A percentile compares a stretch with the other conserved stretches of the same genome.
These are phyloP conservation scores for Melanophora roralis DNA, from an alignment of 2,888 invertebrate genomes.

Conservation along the genomic window DNA sequence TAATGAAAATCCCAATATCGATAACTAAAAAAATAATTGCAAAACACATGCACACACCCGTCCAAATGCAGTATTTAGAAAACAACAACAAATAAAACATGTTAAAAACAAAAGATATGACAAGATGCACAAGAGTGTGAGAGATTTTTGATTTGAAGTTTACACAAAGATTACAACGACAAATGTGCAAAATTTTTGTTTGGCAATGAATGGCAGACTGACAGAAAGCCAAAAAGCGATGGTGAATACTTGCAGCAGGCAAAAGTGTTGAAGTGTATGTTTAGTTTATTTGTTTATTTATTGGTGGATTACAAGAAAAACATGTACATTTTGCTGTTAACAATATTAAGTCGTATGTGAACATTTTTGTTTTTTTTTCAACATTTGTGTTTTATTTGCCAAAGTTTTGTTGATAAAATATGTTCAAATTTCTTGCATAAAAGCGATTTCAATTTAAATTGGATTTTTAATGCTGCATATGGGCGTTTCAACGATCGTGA, in stretches of 20 bases:
- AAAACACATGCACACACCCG: not conserved
- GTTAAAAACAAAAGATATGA: constrained; percentile 13
- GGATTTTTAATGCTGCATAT: not conserved
- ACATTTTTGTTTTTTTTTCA: constrained; percentile 13
- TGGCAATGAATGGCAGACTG: constrained; percentile 19
- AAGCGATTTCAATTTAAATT: not conserved
- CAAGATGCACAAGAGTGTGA: constrained; percentile 28
- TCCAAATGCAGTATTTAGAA: too few relatives aligned
- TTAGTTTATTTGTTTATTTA: not conserved
- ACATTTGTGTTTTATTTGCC: constrained; percentile 71
- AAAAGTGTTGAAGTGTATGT: constrained; percentile 4
- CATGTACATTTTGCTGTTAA: constrained; percentile 37
- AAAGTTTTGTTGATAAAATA: constrained; percentile 72
- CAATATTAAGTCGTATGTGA: constrained; percentile 12
- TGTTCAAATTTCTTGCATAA: constrained; percentile 69
- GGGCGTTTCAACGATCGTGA: too few relatives aligned
- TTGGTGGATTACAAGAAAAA: constrained; percentile 34
- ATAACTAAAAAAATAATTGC: not conserved
- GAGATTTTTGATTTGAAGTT: constrained; percentile 23
- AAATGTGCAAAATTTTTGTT: constrained; percentile 68
- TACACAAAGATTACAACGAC: constrained; percentile 65
- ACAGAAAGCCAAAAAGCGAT: too few relatives aligned
- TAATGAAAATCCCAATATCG: constrained; percentile 10
- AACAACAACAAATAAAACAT: not conserved
- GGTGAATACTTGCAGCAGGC: constrained; percentile 9